Base-by-base conservation (phyloP, 2,888 invertebrate species). In the Pardosa pseudoannulata region DNA sequence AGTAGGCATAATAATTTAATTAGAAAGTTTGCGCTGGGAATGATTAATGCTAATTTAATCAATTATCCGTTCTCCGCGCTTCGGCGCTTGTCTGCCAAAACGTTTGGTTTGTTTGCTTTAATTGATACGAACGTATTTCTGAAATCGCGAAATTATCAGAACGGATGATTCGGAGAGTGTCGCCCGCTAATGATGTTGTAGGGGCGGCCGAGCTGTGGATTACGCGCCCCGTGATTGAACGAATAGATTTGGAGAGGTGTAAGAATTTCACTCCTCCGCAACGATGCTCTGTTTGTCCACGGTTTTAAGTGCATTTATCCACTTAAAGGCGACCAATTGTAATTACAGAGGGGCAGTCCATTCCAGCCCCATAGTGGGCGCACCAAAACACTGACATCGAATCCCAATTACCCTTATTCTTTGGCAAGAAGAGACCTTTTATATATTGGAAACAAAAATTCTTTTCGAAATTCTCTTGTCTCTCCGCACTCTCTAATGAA, bases 31-130 rank as follows among this genome's bases (percentile, higher is more conserved):
- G 39, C 65, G 56, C 23, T 31, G 19, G 65, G 64, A 79, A 80
- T 80, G 80, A 80, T 73, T 85, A 85, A 85, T 85, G 85, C 78
- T 85, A 85, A 85, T 85, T 85, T 79, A 85, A 85, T 85, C 85
- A 85, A 85, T 85, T 85, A 85, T 76, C 73, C 70, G 62, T 72
- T 83, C 67, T 67, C 67, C 28, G 72, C 83, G 83, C 78, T 78
- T 72, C 46, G 73, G 73, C n/a, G 31, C 50, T 28, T 16, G 7
- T 5, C 28, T 31, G 32, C 65, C 13, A 32, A 32, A 29, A 13
- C 16, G 16, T 36, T 68, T n/a, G 62, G 31, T 31, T 81, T 74
- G 62, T 81, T 64, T 75, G 74, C 56, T 75, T 68, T 81, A 81
- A 81, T 81, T 74, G 81, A 81, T 75, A 74, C 70, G 6, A 32